Conservation (phyloP, 2,113 vertebrate genomes). For the Nothoprocta pentlandii region DNA sequence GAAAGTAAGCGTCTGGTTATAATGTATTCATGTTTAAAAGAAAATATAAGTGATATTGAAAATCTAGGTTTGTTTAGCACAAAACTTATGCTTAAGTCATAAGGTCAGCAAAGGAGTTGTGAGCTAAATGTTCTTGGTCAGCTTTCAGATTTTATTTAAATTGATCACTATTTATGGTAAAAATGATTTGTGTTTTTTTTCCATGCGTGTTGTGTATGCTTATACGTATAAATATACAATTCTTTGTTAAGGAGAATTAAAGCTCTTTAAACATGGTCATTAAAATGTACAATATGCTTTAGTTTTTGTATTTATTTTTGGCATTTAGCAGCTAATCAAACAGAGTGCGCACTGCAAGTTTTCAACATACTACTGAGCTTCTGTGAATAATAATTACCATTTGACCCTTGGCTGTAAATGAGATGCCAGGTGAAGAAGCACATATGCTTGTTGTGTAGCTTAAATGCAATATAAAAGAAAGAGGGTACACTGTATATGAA, state of each 20-base stretch:
- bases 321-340: conserved; percentile 49
- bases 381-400: conserved; percentile 74
- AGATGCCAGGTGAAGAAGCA: conserved; percentile 81
- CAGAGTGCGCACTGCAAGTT: neutral
- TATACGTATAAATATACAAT: neutral
- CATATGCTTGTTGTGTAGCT: conserved; percentile 70
- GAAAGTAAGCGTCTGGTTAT: conserved; percentile 56
- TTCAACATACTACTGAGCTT: conserved; percentile 43
- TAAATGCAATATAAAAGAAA: conserved; percentile 76
- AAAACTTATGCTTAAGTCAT: neutral
- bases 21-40: conserved; percentile 39
- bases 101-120: neutral
- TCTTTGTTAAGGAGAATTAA: neutral
- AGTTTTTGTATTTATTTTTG: conserved; percentile 33
- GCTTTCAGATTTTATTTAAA: neutral
- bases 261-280: neutral
- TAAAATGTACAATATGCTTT: neutral
- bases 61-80: neutral
- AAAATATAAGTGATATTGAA: conserved; percentile 23
- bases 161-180: neutral
- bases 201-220: neutral
- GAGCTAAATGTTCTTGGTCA: neutral
- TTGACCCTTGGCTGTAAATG: conserved; percentile 78
- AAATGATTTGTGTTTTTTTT: neutral
- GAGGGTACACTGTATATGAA: conserved; percentile 79